Conservation (phyloP, 2,888 invertebrate genomes). For the Dolomedes plantarius region DNA sequence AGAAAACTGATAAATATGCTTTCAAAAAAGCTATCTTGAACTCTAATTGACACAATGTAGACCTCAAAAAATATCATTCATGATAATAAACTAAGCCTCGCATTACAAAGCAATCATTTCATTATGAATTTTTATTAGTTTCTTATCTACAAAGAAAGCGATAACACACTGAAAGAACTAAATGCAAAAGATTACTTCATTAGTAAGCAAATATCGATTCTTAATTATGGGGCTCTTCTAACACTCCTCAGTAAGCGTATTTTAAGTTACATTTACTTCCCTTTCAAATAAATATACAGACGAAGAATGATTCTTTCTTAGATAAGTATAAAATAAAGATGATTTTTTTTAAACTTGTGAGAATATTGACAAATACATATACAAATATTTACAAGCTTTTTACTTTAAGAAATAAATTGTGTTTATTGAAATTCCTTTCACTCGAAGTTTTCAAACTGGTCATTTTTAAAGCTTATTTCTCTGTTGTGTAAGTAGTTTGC, state of each 20-base stretch:
- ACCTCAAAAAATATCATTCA: background rate
- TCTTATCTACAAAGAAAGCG: background rate
- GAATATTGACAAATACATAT: no score
- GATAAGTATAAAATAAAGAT: no score
- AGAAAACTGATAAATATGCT: background rate
- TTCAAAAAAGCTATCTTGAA: background rate
- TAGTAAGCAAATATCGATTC: slow-evolving; percentile 4
- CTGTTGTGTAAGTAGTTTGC: no score
- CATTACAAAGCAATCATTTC: slow-evolving; percentile 14
- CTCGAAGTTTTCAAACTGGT: no score
- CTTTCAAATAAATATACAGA: background rate
- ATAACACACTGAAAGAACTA: slow-evolving; percentile 11
- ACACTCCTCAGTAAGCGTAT: background rate
- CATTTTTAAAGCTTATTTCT: no score
- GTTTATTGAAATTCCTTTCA: no score
- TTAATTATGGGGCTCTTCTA: slow-evolving; percentile 4
- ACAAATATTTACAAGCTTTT: no score
- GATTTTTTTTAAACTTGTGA: no score
- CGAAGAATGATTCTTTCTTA: no score
- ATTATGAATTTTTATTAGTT: slow-evolving; percentile 4
- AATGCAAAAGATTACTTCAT: slow-evolving; percentile 9
- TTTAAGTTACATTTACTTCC: background rate
- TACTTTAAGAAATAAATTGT: no score
- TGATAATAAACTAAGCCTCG: background rate
- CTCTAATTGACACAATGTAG: slow-evolving; percentile 9